Evolutionary conservation across 2,797 vertebrate genomes (phyloP), one percentile per base, ranked within the genome.

Genomic region (Sciurus vulgaris): DNA sequence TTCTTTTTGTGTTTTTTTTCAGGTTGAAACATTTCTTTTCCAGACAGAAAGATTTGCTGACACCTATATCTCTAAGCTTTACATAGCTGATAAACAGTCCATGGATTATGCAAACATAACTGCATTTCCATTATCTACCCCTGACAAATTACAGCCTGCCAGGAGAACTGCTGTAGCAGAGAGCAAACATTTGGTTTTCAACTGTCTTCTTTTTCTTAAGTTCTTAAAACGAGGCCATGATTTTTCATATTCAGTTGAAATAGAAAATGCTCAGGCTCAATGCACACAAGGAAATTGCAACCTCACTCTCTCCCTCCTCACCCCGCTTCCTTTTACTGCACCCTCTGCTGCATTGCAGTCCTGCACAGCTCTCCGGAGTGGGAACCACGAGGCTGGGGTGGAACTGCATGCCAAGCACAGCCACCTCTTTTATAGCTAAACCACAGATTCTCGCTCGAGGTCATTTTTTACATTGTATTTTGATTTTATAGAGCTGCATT

Each of bases 81-180:
- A 54, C 76, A 69, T 65, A 63, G 96, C 85, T 96, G 97, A 98
- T 97, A 94, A 98, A 97, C 92, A 85, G 96, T 91, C 89, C 59
- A 72, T 33, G 94, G 94, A 97, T 98, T 98, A 98, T 96, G 97
- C 95, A 97, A 96, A 97, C 97, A 97, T 95, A 96, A 73, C 97
- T 95, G 87, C 9, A 1, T 97, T 96, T 97, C 94, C 97, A 97
- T 95, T 97, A 97, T 97, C 97, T 89, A 61, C 73, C 82, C 44
- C 94, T 12, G 85, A 97, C 96, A 98, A 98, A 98, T 98, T 96
- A 95, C 86, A 97, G 95, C 92, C 96, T 98, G 97, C 95, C 94
- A 44, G 84, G 88, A 95, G 94, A 98, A 96, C 93, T 95, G 93
- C 96, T 47, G 35, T 87, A 96, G 91, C 90, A 97, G 95, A 96